Percentiles rank a stretch among this genome's conserved stretches.
phyloP scores from a whole-genome alignment of 1,140 invertebrate species.

The Sycophaga agraensis region DNA sequence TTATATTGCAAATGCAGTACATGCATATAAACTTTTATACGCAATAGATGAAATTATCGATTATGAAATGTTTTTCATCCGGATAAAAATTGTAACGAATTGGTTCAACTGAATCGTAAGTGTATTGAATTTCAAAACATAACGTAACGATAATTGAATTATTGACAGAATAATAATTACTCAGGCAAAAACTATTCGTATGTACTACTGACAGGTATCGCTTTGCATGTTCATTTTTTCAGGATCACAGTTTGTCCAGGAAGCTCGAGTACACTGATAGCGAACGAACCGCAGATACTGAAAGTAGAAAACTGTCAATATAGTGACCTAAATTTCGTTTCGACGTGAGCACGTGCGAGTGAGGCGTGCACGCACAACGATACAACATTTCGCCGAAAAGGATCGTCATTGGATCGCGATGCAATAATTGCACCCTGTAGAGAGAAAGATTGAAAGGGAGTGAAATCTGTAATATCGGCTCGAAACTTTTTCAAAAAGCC shows the following conservation, averaged over 20 bases:
- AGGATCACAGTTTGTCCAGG: constrained; percentile 54
- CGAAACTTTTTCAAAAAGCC: background rate
- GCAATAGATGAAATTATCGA: no score
- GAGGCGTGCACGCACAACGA: background rate
- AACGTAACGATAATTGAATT: no score
- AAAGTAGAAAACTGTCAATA: constrained; percentile 46
- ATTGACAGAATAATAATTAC: no score
- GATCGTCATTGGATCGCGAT: background rate
- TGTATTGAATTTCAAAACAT: no score
- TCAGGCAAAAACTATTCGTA: no score
- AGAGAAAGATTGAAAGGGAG: background rate
- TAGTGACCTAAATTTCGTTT: constrained; percentile 38
- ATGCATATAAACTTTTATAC: no score
- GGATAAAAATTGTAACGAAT: no score
- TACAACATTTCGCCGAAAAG: background rate
- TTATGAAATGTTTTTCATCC: no score
- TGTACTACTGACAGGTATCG: no score
- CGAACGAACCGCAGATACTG: constrained; percentile 49
- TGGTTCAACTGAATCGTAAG: no score
- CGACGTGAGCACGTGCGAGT: constrained; percentile 35
- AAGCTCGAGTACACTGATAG: constrained; percentile 43
- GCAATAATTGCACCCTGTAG: background rate
- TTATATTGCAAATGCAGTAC: no score
- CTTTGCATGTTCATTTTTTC: no score
- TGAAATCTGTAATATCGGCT: background rate